Evolutionary conservation across 2,888 invertebrate species (phyloP).

Genomic region (Timema cristinae): DNA sequence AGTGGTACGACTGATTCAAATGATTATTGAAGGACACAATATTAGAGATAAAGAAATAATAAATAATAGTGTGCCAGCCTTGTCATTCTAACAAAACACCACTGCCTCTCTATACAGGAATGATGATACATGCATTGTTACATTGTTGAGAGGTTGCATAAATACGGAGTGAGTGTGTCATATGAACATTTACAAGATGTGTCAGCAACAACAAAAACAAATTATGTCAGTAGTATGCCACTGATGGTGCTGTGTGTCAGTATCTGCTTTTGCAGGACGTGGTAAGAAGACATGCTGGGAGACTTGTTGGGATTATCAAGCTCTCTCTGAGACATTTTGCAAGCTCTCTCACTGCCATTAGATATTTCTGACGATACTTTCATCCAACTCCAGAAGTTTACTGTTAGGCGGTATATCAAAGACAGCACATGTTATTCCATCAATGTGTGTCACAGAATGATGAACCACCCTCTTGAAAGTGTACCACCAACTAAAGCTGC

Average conservation of each 20-base stretch:
- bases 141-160: too few relatives aligned
- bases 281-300: neutral
- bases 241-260: neutral
- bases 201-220: too few relatives aligned
- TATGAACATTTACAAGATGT: too few relatives aligned
- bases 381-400: neutral
- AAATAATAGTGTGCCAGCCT: neutral
- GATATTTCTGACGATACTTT: neutral
- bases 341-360: slow-evolving; percentile 4
- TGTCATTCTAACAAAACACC: neutral
- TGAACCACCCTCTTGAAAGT: slow-evolving; percentile 6
- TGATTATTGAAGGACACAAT: neutral
- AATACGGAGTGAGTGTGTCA: too few relatives aligned
- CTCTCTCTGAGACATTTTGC: neutral
- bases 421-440: neutral
- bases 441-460: neutral
- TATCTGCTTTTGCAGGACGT: neutral
- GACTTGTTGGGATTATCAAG: too few relatives aligned
- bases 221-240: too few relatives aligned
- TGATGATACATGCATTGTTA: neutral
- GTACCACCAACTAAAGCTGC: neutral
- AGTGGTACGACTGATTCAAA: neutral
- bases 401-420: neutral
- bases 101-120: neutral
- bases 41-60: neutral